Evolutionary conservation across 2,888 invertebrate genomes (phyloP).

Genomic region (Tenodera sinensis): DNA sequence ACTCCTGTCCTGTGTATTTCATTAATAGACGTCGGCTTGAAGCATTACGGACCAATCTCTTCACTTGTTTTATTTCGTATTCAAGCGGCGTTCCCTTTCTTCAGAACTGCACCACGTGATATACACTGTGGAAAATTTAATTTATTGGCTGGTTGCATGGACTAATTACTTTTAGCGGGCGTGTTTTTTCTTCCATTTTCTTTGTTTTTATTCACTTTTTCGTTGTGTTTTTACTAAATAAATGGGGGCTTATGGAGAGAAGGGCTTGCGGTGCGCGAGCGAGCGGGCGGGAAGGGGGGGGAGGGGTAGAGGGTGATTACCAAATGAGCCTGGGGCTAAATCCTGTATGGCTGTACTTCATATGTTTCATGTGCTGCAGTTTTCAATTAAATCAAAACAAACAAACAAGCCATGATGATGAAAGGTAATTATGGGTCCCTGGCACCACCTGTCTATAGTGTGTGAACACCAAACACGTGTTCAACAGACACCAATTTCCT

Average conservation of each 20-base stretch:
- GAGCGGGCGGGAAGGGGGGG: no score
- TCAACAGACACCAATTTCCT: neutral
- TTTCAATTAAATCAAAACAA: constrained; percentile 17
- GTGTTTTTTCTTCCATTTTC: neutral
- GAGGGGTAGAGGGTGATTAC: neutral
- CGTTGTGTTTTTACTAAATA: constrained; percentile 2
- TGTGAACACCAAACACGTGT: neutral
- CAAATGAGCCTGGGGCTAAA: constrained; percentile 5
- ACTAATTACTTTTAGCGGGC: constrained; percentile 1
- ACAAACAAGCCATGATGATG: constrained; percentile 12
- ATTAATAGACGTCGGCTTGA: neutral
- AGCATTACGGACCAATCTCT: neutral
- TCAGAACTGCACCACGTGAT: neutral
- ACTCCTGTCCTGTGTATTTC: no score
- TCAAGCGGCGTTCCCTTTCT: neutral
- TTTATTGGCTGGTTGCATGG: neutral
- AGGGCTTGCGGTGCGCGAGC: neutral
- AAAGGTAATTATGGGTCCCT: constrained; percentile 2
- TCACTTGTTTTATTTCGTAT: neutral
- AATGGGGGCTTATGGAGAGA: neutral
- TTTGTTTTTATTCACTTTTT: neutral
- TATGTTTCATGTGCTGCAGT: constrained; percentile 12
- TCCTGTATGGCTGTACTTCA: constrained; percentile 12
- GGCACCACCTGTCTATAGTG: neutral
- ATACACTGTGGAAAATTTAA: neutral